phyloP scores from a whole-genome alignment of 2,113 vertebrate genomes.

The Penelope pileata region DNA sequence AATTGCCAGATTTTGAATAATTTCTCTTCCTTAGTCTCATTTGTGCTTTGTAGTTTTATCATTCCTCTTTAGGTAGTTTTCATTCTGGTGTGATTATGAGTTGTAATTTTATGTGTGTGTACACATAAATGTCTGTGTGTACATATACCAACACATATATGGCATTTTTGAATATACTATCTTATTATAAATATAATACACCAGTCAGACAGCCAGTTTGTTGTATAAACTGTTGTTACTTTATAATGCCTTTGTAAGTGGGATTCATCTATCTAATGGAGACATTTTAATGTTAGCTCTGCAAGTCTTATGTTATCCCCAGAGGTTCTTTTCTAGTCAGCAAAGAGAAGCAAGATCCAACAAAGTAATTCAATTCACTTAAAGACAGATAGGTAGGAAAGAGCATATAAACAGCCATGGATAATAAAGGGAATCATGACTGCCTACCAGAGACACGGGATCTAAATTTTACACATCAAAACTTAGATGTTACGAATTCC shows the following conservation, averaged over 20 bases:
- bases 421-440: not conserved
- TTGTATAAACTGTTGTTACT: not conserved
- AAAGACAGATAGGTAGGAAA: not conserved
- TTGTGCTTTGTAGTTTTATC: not conserved
- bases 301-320: not conserved
- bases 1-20: not conserved
- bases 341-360: not conserved
- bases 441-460: not conserved
- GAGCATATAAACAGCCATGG: not conserved
- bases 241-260: not conserved
- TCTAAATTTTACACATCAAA: not conserved
- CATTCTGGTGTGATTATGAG: not conserved
- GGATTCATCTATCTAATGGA: not conserved
- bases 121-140: not conserved
- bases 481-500: not conserved
- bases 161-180: not conserved
- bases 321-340: not conserved
- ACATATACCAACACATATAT: not conserved
- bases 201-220: not conserved
- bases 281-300: not conserved
- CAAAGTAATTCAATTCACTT: not conserved
- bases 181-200: not conserved
- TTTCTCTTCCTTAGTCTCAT: not conserved
- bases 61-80: not conserved
- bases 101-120: not conserved